These are phyloP conservation scores for Lontra canadensis DNA, from an alignment of 2,113 vertebrate genomes.

Conservation along the genomic window DNA sequence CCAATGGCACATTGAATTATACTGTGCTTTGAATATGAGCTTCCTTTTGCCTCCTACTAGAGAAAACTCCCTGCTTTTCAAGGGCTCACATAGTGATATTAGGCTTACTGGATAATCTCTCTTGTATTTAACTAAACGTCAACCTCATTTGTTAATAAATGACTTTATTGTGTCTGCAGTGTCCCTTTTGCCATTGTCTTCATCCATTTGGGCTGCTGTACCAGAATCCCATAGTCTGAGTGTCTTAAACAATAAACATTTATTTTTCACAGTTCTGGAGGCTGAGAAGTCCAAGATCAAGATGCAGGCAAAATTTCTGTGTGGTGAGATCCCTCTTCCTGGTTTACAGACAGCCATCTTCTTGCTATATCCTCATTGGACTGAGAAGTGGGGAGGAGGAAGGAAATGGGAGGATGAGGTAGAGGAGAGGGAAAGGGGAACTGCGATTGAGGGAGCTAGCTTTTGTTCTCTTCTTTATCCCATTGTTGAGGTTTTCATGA, in stretches of 20 bases:
- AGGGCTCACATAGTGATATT: background rate
- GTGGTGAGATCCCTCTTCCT: background rate
- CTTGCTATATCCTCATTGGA: background rate
- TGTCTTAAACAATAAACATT: background rate
- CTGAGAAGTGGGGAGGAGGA: background rate
- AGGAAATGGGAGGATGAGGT: fast-evolving
- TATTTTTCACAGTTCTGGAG: background rate
- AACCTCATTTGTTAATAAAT: background rate
- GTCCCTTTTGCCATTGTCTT: background rate
- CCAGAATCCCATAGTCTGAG: no score
- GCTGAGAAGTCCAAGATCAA: background rate
- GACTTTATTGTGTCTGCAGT: background rate
- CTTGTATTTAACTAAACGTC: background rate
- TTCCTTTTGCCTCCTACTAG: background rate
- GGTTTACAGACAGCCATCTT: background rate
- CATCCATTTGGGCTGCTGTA: background rate
- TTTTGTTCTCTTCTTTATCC: background rate
- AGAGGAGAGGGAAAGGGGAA: background rate
- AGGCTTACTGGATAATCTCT: background rate
- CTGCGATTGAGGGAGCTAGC: background rate
- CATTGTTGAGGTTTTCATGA: background rate
- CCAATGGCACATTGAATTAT: background rate
- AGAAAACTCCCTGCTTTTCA: background rate
- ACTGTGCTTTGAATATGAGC: background rate
- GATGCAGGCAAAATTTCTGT: background rate